These are phyloP conservation scores for Sceliomorpha sp. DNA, from an alignment of 2,888 invertebrate genomes.

Conservation along the genomic window DNA sequence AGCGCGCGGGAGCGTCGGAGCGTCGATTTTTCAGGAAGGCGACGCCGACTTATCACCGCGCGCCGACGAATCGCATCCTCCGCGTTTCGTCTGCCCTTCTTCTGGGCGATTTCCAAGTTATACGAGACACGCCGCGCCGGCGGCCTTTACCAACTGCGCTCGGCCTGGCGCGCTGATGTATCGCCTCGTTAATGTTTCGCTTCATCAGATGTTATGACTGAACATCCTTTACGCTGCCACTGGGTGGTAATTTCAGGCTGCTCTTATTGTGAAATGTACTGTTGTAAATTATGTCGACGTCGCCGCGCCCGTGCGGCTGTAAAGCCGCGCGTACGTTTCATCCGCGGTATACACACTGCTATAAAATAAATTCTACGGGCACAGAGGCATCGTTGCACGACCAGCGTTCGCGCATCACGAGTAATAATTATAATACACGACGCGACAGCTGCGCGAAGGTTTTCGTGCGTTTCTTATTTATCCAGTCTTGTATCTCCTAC, in stretches of 20 bases:
- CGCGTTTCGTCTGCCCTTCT: constrained; percentile 66
- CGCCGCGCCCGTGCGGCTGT: constrained; percentile 52
- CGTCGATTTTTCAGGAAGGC: constrained; percentile 45
- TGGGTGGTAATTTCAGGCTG: constrained; percentile 75
- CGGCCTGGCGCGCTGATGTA: constrained; percentile 73
- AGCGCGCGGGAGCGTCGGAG: constrained; percentile 21
- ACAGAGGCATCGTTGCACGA: constrained; percentile 44
- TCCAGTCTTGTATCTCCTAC: no score
- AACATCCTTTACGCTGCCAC: constrained; percentile 75
- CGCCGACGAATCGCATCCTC: constrained; percentile 67
- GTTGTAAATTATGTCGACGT: constrained; percentile 57
- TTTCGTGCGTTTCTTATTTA: no score
- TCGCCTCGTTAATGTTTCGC: constrained; percentile 77
- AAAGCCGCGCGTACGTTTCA: constrained; percentile 56
- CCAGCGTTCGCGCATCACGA: constrained; percentile 47
- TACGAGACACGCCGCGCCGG: constrained; percentile 54
- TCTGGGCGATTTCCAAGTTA: constrained; percentile 72
- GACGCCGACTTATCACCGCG: constrained; percentile 51
- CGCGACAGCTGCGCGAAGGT: constrained; percentile 53
- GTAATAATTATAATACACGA: constrained; percentile 50
- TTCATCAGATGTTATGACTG: constrained; percentile 78
- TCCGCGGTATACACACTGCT: constrained; percentile 55
- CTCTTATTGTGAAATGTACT: constrained; percentile 72
- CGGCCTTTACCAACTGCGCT: no score
- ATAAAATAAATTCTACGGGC: constrained; percentile 50